These are phyloP conservation scores for Anagrus nilaparvatae DNA, from an alignment of 1,140 invertebrate species.

Conservation along the genomic window DNA sequence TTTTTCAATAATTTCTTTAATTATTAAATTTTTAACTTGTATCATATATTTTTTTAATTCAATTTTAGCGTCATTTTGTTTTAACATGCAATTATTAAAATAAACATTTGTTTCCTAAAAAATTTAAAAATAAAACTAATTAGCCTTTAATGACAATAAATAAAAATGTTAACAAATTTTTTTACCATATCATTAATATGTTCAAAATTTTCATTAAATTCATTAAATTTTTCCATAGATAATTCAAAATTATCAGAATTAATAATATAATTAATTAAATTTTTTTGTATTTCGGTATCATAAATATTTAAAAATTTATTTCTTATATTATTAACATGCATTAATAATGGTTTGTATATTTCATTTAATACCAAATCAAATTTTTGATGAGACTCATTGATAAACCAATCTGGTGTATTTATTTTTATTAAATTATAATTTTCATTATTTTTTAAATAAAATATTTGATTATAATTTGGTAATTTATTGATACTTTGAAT, in stretches of 20 bases:
- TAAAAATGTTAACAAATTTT: background rate
- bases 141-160: background rate
- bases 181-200: slow-evolving; percentile 46
- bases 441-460: too few species aligned
- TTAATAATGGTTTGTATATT: slow-evolving; percentile 30
- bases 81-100: slow-evolving; percentile 45
- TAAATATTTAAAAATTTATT: slow-evolving; percentile 34
- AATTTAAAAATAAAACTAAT: background rate
- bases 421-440: too few species aligned
- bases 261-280: slow-evolving; percentile 29
- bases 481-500: slow-evolving; percentile 34
- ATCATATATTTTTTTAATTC: slow-evolving; percentile 38
- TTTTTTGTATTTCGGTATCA: slow-evolving; percentile 25
- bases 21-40: slow-evolving; percentile 40
- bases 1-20: slow-evolving; percentile 38
- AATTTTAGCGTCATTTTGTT: slow-evolving; percentile 40
- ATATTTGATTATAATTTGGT: too few species aligned
- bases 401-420: slow-evolving; percentile 24
- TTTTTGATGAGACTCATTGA: slow-evolving; percentile 24
- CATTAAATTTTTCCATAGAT: slow-evolving; percentile 47
- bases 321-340: slow-evolving; percentile 30
- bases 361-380: slow-evolving; percentile 28
- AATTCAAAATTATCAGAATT: slow-evolving; percentile 41
- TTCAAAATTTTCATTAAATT: slow-evolving; percentile 48
- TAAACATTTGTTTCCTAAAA: slow-evolving; percentile 47